Conservation (phyloP, 1,140 invertebrate genomes). For the Ostrea denselamellosa region DNA sequence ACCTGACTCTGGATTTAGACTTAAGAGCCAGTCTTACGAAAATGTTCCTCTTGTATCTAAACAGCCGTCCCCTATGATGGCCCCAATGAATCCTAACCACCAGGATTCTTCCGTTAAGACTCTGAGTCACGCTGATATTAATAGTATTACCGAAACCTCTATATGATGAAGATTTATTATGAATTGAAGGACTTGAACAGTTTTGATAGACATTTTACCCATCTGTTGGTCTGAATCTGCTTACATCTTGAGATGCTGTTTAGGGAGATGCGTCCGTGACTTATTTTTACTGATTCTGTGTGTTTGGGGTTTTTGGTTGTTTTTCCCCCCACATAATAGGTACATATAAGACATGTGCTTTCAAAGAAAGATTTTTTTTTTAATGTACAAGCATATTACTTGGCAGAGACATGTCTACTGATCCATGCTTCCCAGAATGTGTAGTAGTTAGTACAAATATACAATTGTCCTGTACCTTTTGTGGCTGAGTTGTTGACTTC, state of each 20-base stretch:
- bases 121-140: constrained; percentile 66
- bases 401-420: neutral
- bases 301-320: neutral
- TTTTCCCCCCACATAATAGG: neutral
- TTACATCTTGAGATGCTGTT: neutral
- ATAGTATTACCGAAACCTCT: constrained; percentile 68
- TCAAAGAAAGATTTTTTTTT: neutral
- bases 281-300: neutral
- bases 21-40: constrained; percentile 74
- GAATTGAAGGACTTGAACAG: neutral
- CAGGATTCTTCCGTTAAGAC: constrained; percentile 70
- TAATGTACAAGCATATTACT: neutral
- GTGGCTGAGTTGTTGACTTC: no score
- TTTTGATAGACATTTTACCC: neutral
- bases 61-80: constrained; percentile 68
- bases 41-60: constrained; percentile 74
- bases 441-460: neutral
- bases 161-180: neutral
- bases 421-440: neutral
- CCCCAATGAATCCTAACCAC: constrained; percentile 67
- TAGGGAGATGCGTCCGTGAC: neutral
- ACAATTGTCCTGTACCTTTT: neutral
- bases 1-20: constrained; percentile 61
- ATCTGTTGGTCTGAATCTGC: neutral
- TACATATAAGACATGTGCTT: neutral